phyloP scores from a whole-genome alignment of 2,797 vertebrate species.

The Acropternis orthonyx region DNA sequence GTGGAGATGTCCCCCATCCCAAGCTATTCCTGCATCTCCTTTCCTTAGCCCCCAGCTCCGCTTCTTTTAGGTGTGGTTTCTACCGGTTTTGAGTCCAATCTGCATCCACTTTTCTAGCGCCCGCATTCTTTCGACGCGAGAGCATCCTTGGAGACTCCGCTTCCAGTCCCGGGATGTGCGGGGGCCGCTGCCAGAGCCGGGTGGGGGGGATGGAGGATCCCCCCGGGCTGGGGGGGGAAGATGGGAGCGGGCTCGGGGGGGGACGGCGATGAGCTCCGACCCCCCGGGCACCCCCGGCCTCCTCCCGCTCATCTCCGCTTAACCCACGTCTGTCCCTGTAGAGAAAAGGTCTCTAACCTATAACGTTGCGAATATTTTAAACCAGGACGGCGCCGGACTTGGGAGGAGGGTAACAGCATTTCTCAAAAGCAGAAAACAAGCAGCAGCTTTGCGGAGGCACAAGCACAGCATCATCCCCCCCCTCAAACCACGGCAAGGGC shows the following conservation, averaged over 20 bases:
- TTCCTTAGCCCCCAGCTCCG: rapidly evolving
- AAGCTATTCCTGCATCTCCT: neutral
- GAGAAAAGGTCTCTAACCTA: neutral
- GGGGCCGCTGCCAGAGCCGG: neutral
- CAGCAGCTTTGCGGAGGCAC: neutral
- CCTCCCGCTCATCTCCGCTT: neutral
- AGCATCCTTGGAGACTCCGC: neutral
- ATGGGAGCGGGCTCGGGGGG: neutral
- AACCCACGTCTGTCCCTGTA: rapidly evolving
- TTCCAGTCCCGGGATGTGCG: neutral
- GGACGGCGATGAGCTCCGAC: neutral
- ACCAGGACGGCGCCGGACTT: neutral
- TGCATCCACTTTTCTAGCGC: neutral
- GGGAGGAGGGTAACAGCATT: neutral
- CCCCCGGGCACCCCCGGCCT: neutral
- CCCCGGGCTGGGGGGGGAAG: neutral
- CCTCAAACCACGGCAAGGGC: neutral
- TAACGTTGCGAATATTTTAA: rapidly evolving
- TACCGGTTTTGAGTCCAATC: rapidly evolving
- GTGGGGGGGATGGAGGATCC: rapidly evolving
- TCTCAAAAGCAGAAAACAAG: neutral
- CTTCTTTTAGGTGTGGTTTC: neutral
- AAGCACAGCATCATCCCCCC: neutral
- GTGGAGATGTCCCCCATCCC: too few species aligned
- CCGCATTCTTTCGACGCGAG: neutral